Base-by-base conservation (phyloP, 2,797 vertebrate species). In the Naso thynnoides region DNA sequence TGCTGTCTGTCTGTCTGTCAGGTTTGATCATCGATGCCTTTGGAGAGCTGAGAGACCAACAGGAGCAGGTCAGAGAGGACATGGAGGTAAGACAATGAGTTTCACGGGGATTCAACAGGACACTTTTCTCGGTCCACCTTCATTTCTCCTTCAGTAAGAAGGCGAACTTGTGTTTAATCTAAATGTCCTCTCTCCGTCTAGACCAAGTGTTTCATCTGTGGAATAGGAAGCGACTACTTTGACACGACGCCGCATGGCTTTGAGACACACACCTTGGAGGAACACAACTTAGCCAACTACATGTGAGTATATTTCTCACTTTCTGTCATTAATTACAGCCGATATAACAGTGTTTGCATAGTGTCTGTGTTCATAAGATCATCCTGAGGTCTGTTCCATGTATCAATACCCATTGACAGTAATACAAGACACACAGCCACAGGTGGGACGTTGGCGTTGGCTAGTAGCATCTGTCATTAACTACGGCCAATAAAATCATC, bases 151-250 rank as follows among this genome's bases (percentile, higher is more conserved):
- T 39, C 11, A 39, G 3, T 2, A 6, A 29, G 2, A 11, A 3
- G 18, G 23, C 11, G 2, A 6, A 10, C 13, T 6, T 3, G 6
- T 13, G 33, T 63, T 58, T 38, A 14, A 79, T 31, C 21, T 16
- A 0, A 55, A 2, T 53, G 2, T 55, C 56, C 24, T 39, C 9
- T 57, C n/a, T 73, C 23, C 71, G 42, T 58, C 18, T 73, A 98
- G 97, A 98, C 97, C 1, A 98, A 98, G 86, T 98, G 97, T 58
- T 98, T 98, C 94, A 98, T 98, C 92, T 98, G 97, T 4, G 97
- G 97, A 74, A 98, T 98, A 3, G 97, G 97, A 82, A 98, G 97
- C 0, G 97, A 98, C 85, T 98, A 98, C 90, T 98, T 98, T 55
- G 97, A 98, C 71, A 96, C 96, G 0, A 98, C 97, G 11, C 97